Conservation (phyloP, 2,888 invertebrate species). For the Leptarthrus brevirostris region DNA sequence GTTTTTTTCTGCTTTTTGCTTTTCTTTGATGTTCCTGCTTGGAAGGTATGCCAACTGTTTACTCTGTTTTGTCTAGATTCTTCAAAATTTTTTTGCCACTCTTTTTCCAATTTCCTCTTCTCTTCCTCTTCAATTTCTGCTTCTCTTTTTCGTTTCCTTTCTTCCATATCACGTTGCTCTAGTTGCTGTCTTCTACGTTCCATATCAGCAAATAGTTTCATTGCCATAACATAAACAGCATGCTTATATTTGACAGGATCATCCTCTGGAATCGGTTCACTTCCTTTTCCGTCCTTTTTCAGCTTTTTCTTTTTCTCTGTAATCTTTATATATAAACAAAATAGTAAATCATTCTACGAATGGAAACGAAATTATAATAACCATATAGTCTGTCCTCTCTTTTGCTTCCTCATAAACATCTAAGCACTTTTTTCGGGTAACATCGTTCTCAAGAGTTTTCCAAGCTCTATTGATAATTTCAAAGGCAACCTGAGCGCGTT, state of each 20-base stretch:
- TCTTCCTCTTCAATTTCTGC: slow-evolving; percentile 94
- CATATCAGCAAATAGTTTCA: slow-evolving; percentile 97
- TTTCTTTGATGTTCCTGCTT: slow-evolving; percentile 76
- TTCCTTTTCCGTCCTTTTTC: slow-evolving; percentile 87
- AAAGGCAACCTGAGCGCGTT: slow-evolving; percentile 92
- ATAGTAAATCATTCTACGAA: not conserved
- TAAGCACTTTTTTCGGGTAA: slow-evolving; percentile 91
- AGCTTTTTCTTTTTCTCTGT: slow-evolving; percentile 93
- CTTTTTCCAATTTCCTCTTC: slow-evolving; percentile 87
- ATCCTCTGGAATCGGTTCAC: slow-evolving; percentile 85
- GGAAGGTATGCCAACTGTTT: slow-evolving; percentile 93
- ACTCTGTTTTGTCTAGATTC: slow-evolving; percentile 92
- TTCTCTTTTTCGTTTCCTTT: slow-evolving; percentile 92
- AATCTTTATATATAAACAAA: slow-evolving; percentile 77
- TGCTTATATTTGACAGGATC: slow-evolving; percentile 88
- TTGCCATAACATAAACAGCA: slow-evolving; percentile 97
- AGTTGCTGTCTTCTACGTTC: slow-evolving; percentile 89
- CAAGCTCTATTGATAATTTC: slow-evolving; percentile 95
- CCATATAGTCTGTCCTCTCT: slow-evolving; percentile 92
- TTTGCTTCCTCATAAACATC: slow-evolving; percentile 98
- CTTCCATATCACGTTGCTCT: slow-evolving; percentile 91
- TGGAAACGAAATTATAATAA: slow-evolving; percentile 62
- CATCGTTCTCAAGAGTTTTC: slow-evolving; percentile 95
- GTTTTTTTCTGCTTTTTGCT: slow-evolving; percentile 84
- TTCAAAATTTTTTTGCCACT: slow-evolving; percentile 99